These are phyloP conservation scores for Sphecodes monilicornis DNA, from an alignment of 2,888 invertebrate species.

Conservation along the genomic window DNA sequence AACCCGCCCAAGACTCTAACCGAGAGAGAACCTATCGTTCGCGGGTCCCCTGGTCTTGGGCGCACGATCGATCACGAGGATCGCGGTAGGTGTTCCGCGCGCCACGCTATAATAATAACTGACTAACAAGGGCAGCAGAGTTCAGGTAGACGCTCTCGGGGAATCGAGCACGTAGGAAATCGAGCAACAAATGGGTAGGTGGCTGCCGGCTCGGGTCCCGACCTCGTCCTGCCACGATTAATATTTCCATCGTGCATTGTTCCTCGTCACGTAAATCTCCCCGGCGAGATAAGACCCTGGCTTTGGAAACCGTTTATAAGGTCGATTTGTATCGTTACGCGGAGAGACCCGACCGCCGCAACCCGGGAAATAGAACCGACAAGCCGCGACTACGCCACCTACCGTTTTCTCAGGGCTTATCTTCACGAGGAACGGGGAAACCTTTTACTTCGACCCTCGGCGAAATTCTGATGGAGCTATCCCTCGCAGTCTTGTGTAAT, in stretches of 20 bases:
- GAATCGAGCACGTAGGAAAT: slow-evolving; percentile 72
- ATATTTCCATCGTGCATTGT: slow-evolving; percentile 78
- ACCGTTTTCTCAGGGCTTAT: slow-evolving; percentile 10
- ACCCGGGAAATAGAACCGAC: slow-evolving; percentile 2
- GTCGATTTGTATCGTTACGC: slow-evolving; percentile 65
- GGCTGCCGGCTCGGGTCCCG: slow-evolving; percentile 65
- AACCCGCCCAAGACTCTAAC: slow-evolving; percentile 20
- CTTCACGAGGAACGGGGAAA: neutral
- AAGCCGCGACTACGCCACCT: neutral
- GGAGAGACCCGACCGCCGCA: slow-evolving; percentile 1
- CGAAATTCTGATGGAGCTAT: neutral
- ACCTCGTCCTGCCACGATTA: slow-evolving; percentile 74
- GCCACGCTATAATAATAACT: slow-evolving; percentile 71
- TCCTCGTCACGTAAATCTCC: slow-evolving; percentile 76
- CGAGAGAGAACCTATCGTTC: slow-evolving; percentile 37
- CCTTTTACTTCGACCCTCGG: neutral
- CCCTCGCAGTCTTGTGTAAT: neutral
- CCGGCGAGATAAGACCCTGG: slow-evolving; percentile 60
- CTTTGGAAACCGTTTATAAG: slow-evolving; percentile 69
- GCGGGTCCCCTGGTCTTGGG: slow-evolving; percentile 48
- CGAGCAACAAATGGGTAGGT: slow-evolving; percentile 75
- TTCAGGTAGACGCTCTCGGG: slow-evolving; percentile 66
- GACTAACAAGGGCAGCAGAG: slow-evolving; percentile 71
- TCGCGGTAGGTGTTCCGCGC: slow-evolving; percentile 72
- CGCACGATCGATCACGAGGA: slow-evolving; percentile 73